Evolutionary conservation across 2,888 invertebrate genomes (phyloP), one percentile per base, ranked within the genome.

Genomic region (Melieria crassipennis): DNA sequence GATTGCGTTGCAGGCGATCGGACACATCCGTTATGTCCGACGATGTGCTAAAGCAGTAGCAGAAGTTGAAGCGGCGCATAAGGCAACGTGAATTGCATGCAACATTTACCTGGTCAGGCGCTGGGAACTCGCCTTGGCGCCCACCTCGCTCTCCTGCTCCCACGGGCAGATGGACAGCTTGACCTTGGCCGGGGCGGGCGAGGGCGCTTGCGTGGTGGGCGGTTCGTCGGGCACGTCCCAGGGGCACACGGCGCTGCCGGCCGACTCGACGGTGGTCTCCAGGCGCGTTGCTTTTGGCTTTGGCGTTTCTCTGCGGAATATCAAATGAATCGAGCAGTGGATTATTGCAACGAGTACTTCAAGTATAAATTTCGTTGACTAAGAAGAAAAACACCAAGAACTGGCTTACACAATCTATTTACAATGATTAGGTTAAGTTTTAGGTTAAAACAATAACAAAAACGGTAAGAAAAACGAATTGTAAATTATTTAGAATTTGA

Each of bases 21-120:
- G 88, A 87, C 61, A 89, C 89, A 83, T 89, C 90, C 83, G 92
- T 92, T 75, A 92, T 90, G 83, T 94, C 94, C 30, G 93, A 93
- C 10, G 82, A 81, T 48, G 82, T 83, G 76, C 85, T 85, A 55
- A 11, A 9, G 13, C 11, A 52, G 11, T 11, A 52, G 10, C n/a
- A 5, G 30, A 30, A 30, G 30, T 30, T 30, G 30, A 30, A 30
- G 10, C 11, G 13, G 6, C 13, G 13, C 50, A 50, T 50, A 50
- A 50, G 50, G 50, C 11, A 11, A 50, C 30, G 30, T 50, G 50
- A 50, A 50, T 10, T 50, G 50, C 11, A 50, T 9, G 50, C 50
- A 50, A 11, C 10, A 1, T 30, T 11, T 77, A 84, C 85, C 85
- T 84, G 47, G 78, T 79, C 60, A 81, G 75, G 13, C 80, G 78